A percentile compares a stretch with the other conserved stretches of the same genome.
Evolutionary conservation across 2,888 invertebrate species (phyloP).

Genomic region (Conus canariensis): DNA sequence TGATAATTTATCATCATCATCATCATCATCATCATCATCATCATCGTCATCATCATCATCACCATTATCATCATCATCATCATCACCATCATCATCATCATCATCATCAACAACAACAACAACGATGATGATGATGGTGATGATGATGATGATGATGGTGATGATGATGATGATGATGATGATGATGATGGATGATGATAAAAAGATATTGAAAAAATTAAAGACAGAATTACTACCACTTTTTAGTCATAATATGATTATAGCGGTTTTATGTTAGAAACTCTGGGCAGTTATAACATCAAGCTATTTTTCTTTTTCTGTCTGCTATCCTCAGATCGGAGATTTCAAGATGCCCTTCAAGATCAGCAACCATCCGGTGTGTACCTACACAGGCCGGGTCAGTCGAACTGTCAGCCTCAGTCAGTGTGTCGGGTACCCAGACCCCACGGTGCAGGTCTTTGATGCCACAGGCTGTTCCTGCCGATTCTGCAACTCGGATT

Average conservation of each 20-base stretch:
- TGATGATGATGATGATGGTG: neutral
- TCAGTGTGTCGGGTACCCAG: constrained; percentile 85
- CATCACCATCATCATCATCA: neutral
- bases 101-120: too few relatives aligned
- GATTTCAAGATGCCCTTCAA: constrained; percentile 95
- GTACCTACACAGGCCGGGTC: constrained; percentile 87
- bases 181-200: too few relatives aligned
- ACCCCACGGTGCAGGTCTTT: constrained; percentile 86
- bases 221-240: too few relatives aligned
- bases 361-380: constrained; percentile 91
- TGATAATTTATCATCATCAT: too few relatives aligned
- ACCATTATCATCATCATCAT: neutral
- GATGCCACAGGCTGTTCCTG: constrained; percentile 90
- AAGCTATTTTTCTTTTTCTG: neutral
- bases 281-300: too few relatives aligned
- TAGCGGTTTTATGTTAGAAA: too few relatives aligned
- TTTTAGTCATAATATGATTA: too few relatives aligned
- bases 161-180: neutral
- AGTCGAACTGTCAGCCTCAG: constrained; percentile 84
- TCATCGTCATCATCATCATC: neutral
- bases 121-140: neutral
- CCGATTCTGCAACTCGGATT: constrained; percentile 84
- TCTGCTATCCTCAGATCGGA: constrained; percentile 82
- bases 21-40: too few relatives aligned
- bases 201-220: too few relatives aligned